phyloP scores from a whole-genome alignment of 2,113 vertebrate species.

The Vidua chalybeata region DNA sequence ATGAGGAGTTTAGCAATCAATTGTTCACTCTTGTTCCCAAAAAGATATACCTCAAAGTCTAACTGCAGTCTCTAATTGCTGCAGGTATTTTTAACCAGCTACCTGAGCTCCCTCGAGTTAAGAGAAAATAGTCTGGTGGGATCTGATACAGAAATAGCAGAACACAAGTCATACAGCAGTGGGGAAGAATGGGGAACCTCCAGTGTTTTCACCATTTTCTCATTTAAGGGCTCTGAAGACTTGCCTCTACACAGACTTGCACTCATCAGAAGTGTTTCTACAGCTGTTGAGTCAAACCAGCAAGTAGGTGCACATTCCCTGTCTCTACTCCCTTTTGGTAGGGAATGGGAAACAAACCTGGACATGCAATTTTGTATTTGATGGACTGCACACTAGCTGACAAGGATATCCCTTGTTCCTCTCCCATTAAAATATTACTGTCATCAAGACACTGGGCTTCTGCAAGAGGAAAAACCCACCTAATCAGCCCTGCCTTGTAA shows the following conservation, averaged over 20 bases:
- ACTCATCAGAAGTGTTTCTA: not conserved
- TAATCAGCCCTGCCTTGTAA: not conserved
- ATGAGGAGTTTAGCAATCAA: not conserved
- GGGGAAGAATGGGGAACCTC: not conserved
- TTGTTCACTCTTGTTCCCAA: not conserved
- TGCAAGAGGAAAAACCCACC: not conserved
- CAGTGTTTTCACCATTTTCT: not conserved
- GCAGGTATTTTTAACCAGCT: not conserved
- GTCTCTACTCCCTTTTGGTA: fast-evolving
- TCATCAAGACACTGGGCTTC: not conserved
- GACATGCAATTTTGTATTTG: not conserved
- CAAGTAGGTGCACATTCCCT: not conserved
- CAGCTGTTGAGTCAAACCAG: not conserved
- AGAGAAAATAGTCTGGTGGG: not conserved
- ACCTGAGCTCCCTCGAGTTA: not conserved
- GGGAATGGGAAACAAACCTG: not conserved
- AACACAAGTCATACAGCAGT: not conserved
- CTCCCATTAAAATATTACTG: not conserved
- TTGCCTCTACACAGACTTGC: not conserved
- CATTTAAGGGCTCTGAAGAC: not conserved
- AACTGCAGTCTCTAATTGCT: not conserved
- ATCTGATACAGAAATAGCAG: not conserved
- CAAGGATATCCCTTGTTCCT: not conserved
- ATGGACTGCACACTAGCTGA: not conserved
- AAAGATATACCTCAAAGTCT: not conserved